A percentile compares a stretch with the other conserved stretches of the same genome.
phyloP scores from a whole-genome alignment of 2,113 vertebrate genomes.

The Peromyscus californicus region DNA sequence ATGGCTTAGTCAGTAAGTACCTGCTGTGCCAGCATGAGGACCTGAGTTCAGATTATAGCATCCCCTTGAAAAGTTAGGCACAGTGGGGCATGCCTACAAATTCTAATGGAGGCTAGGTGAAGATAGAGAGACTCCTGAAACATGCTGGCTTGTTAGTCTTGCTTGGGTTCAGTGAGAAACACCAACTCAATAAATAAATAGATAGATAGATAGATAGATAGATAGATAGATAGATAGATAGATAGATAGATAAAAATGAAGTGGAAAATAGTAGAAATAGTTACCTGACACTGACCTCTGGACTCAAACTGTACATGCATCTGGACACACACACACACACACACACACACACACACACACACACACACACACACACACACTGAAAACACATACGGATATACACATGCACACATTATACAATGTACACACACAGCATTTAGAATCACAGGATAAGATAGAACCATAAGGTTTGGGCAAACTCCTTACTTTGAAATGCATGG shows the following conservation, averaged over 20 bases:
- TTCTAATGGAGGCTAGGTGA: background rate
- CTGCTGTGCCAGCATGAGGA: background rate
- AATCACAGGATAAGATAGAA: accelerated
- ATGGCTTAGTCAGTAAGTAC: background rate
- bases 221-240: too few species aligned
- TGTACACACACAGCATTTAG: background rate
- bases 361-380: background rate
- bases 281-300: background rate
- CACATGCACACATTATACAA: background rate
- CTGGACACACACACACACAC: background rate
- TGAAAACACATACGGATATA: background rate
- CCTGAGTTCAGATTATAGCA: background rate
- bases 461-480: background rate
- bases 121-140: background rate
- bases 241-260: background rate
- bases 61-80: background rate
- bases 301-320: background rate
- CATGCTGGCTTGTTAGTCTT: background rate
- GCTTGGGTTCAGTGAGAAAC: background rate
- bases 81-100: background rate
- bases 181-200: background rate
- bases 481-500: background rate
- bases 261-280: background rate
- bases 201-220: background rate
- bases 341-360: background rate